Conservation (phyloP, 2,888 invertebrate species). For the Peribatodes rhomboidaria region DNA sequence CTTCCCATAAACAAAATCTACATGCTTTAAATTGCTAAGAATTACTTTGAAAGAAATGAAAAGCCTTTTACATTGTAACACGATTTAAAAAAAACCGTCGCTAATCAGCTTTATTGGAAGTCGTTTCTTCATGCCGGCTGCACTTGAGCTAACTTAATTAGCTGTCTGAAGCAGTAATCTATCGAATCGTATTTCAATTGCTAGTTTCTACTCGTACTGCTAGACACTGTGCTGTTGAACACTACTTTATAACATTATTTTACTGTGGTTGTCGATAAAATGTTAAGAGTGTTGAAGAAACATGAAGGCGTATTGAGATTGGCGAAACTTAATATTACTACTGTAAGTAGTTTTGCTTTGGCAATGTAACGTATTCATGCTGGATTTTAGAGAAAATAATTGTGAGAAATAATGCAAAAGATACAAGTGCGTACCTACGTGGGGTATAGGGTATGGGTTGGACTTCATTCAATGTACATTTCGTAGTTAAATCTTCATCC, state of each 20-base stretch:
- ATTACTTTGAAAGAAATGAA: too few species aligned
- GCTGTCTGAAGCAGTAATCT: background rate
- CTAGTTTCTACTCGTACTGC: background rate
- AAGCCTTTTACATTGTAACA: background rate
- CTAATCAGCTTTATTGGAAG: constrained; percentile 25
- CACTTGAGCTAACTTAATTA: constrained; percentile 33
- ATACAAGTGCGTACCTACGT: too few species aligned
- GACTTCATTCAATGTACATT: too few species aligned
- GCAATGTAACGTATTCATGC: too few species aligned
- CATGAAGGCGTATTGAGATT: constrained; percentile 63
- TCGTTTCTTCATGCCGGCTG: background rate
- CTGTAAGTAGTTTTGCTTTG: too few species aligned
- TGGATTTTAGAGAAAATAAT: too few species aligned
- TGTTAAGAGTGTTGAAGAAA: constrained; percentile 61
- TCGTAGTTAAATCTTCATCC: too few species aligned
- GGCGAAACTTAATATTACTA: constrained; percentile 63
- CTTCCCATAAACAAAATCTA: too few species aligned
- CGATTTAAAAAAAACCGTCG: constrained; percentile 2
- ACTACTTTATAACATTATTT: background rate
- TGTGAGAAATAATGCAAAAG: too few species aligned
- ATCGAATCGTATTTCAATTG: background rate
- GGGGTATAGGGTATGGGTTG: too few species aligned
- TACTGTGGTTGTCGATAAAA: constrained; percentile 38
- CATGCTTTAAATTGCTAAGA: too few species aligned
- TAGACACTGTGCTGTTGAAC: background rate